These are phyloP conservation scores for Microchrysa polita DNA, from an alignment of 2,888 invertebrate genomes.

Conservation along the genomic window DNA sequence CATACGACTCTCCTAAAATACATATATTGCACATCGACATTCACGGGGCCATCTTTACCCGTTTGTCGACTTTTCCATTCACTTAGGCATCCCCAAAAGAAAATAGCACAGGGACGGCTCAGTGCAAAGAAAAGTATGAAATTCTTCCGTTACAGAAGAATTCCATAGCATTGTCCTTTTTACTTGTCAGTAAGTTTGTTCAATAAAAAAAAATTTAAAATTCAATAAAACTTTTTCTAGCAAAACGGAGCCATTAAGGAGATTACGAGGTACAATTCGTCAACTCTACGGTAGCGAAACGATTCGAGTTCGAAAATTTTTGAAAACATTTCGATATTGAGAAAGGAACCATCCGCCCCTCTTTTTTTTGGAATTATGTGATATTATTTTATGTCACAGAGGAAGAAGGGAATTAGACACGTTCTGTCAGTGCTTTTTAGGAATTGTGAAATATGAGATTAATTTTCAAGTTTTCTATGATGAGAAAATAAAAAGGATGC, in stretches of 20 bases:
- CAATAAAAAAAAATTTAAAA: conserved; percentile 49
- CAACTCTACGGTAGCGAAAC: neutral
- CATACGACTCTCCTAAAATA: neutral
- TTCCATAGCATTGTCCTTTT: conserved; percentile 26
- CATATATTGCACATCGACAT: neutral
- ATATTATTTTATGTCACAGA: neutral
- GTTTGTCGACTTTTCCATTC: conserved; percentile 17
- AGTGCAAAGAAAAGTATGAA: conserved; percentile 29
- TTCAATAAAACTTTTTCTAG: conserved; percentile 48
- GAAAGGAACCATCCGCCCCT: neutral
- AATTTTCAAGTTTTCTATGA: conserved; percentile 10
- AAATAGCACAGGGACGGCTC: neutral
- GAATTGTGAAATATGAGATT: conserved; percentile 30
- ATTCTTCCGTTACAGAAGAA: neutral
- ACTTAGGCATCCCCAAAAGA: conserved; percentile 22
- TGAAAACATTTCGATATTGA: neutral
- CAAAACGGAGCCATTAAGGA: conserved; percentile 45
- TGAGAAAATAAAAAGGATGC: neutral
- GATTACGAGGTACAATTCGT: conserved; percentile 45
- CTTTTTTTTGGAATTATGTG: conserved; percentile 17
- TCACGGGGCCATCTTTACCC: neutral
- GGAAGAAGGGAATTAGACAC: conserved; percentile 17
- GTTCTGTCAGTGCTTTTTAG: conserved; percentile 24
- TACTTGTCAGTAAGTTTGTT: conserved; percentile 44
- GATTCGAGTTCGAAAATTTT: neutral